Conservation (phyloP, 1,140 invertebrate species). For the Nasonia giraulti region DNA sequence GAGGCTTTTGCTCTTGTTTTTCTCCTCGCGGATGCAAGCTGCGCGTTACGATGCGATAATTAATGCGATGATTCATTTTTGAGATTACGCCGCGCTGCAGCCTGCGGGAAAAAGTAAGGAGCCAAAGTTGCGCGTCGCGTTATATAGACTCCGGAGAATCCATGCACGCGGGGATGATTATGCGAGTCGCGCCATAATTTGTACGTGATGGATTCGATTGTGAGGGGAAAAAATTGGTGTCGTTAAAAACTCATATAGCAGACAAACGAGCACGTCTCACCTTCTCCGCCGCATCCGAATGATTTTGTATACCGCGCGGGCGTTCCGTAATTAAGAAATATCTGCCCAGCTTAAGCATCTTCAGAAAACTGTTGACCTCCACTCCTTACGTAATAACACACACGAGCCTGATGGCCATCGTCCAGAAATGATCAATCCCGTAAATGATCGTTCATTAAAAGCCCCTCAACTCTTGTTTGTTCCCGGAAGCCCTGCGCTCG, state of each 20-base stretch:
- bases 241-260: background rate
- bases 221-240: background rate
- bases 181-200: background rate
- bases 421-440: slow-evolving; percentile 8
- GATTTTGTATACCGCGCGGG: background rate
- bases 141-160: background rate
- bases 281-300: background rate
- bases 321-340: slow-evolving; percentile 9
- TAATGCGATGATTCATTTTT: slow-evolving; percentile 39
- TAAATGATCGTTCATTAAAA: slow-evolving; percentile 24
- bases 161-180: background rate
- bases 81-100: background rate
- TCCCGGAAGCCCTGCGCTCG: background rate
- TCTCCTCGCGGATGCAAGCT: background rate
- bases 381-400: background rate
- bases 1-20: background rate
- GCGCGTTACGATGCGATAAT: slow-evolving; percentile 22
- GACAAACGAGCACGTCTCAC: slow-evolving; percentile 9
- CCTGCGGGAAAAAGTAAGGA: background rate
- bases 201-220: background rate
- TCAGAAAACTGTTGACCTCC: background rate
- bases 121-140: background rate
- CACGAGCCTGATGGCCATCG: background rate
- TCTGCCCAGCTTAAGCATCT: slow-evolving; percentile 30
- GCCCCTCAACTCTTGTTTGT: background rate